Base-by-base conservation (phyloP, 1,140 invertebrate genomes). In the Anastatus disparis region DNA sequence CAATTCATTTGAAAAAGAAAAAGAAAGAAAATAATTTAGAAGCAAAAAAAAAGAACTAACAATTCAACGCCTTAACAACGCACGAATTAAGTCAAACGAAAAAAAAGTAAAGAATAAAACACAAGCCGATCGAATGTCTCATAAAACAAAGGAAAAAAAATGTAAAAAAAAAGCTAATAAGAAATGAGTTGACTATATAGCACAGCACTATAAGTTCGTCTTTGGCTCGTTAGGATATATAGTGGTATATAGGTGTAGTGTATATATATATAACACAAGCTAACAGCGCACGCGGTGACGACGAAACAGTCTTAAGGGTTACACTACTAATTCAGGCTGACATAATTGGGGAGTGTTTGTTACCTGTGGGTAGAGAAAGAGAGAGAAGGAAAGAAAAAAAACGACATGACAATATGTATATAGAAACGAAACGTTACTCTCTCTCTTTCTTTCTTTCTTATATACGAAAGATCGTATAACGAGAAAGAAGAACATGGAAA, bases 291-390 rank as follows among this genome's bases (percentile, higher is more conserved):
- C n/a, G n/a, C n/a, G n/a, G n/a, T n/a, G 22, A 62, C 8, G 29
- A 27, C 48, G 52, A 63, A 63, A 61, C 52, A 67, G 61, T 65
- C 66, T 68, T 59, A 55, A 67, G 67, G 62, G n/a, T n/a, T 29
- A 68, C 26, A 76, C 79, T 78, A 84, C 83, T 85, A 84, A 85
- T 86, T 85, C 80, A 82, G 78, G 76, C 77, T 77, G 80, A 86
- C 83, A 83, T 84, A 85, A 86, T 84, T 85, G 78, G 81, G 81
- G 83, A n/a, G 78, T 82, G 81, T 82, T 84, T 81, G 82, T 85
- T 84, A 84, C 79, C 81, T 83, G 81, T 38, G 26, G 15, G n/a
- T 20, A 17, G 53, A 29, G 22, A 22, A 26, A 31, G n/a, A n/a
- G 38, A n/a, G 15, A n/a, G n/a, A n/a, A n/a, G n/a, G n/a, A n/a